Base-by-base conservation (phyloP, 2,113 vertebrate species). In the Pomatostomus ruficeps region DNA sequence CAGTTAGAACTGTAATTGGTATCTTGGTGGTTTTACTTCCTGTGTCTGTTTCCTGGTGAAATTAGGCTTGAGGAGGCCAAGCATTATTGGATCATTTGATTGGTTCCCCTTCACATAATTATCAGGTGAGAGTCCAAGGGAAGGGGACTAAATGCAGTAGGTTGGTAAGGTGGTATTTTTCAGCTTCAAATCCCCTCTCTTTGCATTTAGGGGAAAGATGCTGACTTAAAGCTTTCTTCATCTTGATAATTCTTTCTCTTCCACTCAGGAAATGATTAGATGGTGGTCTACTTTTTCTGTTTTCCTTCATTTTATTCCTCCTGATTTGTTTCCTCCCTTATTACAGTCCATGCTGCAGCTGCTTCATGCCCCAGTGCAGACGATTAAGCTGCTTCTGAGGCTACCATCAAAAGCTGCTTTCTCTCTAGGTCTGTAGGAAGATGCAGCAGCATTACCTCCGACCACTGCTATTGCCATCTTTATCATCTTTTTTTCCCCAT, bases 401-500 rank as follows among this genome's bases (percentile, higher is more conserved):
- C 85, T 38, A 59, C 77, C 52, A 86, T 95, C 78, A 94, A 91
- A 95, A 93, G 88, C 75, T 82, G 46, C 81, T 81, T 88, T 93
- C 72, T 92, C 38, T 9, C 85, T 63, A 36, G 63, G 85, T 83
- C 91, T 86, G 8, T 58, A 88, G 93, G 85, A 95, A 95, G 92
- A 84, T 90, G 82, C 59, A 90, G 85, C 84, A 86, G 82, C 33
- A 22, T 85, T 96, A 77, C 79, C 72, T 96, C 72, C n/a, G 21
- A 86, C 72, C 87, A 74, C 82, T 84, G 57, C 82, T 75, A 23
- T 24, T 93, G 88, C 82, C 85, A 71, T 94, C 90, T 88, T 85
- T 94, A 88, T 85, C 36, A 62, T 94, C 90, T 89, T 74, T 91
- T 86, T 55, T 76, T 17, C 24, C 26, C 71, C 62, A 76, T 89